Percentiles rank a stretch among this genome's conserved stretches.
Conservation (phyloP, 2,113 vertebrate species). For the Podarcis raffonei region DNA sequence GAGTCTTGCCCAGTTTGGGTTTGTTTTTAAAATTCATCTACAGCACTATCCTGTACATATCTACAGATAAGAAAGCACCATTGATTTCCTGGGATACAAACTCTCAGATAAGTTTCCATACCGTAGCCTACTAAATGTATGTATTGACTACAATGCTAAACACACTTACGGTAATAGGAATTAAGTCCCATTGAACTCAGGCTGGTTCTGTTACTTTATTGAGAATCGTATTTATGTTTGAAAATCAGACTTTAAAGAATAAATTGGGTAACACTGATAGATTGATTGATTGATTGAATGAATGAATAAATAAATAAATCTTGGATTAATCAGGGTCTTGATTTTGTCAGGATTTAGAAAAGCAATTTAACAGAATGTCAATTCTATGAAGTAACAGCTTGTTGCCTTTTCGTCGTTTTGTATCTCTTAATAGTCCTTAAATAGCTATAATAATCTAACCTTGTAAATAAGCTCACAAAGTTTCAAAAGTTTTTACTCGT, state of each 20-base stretch:
- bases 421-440: background rate
- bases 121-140: background rate
- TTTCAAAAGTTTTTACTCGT: too few relatives aligned
- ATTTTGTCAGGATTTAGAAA: background rate
- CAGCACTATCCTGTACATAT: too few relatives aligned
- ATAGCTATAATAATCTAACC: background rate
- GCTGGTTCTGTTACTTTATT: constrained; percentile 11
- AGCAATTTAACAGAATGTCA: background rate
- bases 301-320: too few relatives aligned
- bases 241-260: background rate
- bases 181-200: background rate
- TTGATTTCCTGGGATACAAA: background rate
- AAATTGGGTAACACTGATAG: background rate
- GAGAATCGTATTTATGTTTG: constrained; percentile 18
- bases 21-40: constrained; percentile 5
- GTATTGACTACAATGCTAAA: constrained; percentile 34
- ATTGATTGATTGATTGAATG: too few relatives aligned
- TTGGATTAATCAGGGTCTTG: too few relatives aligned
- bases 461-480: too few relatives aligned
- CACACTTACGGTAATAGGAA: constrained; percentile 39
- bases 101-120: background rate
- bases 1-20: constrained; percentile 73
- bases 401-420: background rate
- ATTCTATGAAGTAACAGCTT: background rate
- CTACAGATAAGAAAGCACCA: background rate